Base-by-base conservation (phyloP, 1,140 invertebrate species). In the Belonocnema kinseyi region DNA sequence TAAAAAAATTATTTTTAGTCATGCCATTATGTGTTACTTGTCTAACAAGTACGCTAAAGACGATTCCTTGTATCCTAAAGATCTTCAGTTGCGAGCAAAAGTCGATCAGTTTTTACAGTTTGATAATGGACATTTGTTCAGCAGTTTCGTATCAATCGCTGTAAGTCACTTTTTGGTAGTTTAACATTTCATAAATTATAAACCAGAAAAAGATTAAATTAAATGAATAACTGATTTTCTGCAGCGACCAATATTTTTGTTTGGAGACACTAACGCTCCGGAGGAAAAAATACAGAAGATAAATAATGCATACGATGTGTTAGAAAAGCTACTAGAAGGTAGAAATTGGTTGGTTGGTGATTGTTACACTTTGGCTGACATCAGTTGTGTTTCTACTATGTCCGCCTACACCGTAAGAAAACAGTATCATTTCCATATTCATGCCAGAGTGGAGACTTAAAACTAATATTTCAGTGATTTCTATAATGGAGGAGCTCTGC, bases 71-170 rank as follows among this genome's bases (percentile, higher is more conserved):
- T 96, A 95, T 88, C 95, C 95, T 17, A 94, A 93, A 85, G 93
- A 95, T 81, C 90, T 93, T 8, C 92, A 93, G 82, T 84, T 92
- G 77, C 92, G 95, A 80, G 95, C 95, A 5, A 2, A 94, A 2
- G 92, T 97, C 13, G 93, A 96, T 87, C 93, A 95, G 84, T 90
- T 94, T 75, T 89, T 97, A 21, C 93, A 94, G 82, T 96, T 97
- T 87, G 95, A 96, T 82, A 88, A 93, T 79, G 94, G 94, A 14
- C 93, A 93, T 1, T 89, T 96, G 26, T 96, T 93, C 78, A 71
- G 54, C 1, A 5, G 19, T 14, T 53, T 80, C 54, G 81, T 72
- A 70, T 61, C 1, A 2, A 74, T 66, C n/a, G 58, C 58, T 8
- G 84, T 85, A 75, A 84, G 84, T 61, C 33, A 53, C 6, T 53